Evolutionary conservation across 1,140 invertebrate genomes (phyloP).

Genomic region (Listronotus oregonensis): DNA sequence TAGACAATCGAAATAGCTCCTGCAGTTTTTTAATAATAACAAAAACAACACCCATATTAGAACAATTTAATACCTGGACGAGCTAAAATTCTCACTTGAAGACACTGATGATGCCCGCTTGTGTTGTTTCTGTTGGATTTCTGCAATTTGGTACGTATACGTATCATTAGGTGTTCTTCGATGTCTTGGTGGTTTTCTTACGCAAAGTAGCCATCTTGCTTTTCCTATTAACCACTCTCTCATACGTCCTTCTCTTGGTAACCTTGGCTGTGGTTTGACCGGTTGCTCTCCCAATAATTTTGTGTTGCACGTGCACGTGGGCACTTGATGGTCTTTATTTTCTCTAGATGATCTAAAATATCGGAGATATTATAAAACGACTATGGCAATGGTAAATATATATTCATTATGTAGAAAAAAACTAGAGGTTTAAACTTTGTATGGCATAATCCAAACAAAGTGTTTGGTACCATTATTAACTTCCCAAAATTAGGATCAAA

Average conservation of each 20-base stretch:
- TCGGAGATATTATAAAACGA: too few relatives aligned
- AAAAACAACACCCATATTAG: too few relatives aligned
- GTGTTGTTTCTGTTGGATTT: constrained; percentile 75
- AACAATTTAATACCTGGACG: constrained; percentile 64
- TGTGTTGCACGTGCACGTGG: constrained; percentile 73
- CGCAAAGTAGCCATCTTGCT: constrained; percentile 57
- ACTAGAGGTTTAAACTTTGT: too few relatives aligned
- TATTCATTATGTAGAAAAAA: too few relatives aligned
- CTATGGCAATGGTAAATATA: too few relatives aligned
- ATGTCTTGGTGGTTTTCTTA: constrained; percentile 46
- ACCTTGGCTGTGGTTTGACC: constrained; percentile 42
- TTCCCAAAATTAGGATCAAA: too few relatives aligned
- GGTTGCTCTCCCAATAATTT: constrained; percentile 59
- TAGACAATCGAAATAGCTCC: too few relatives aligned
- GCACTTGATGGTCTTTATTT: constrained; percentile 61
- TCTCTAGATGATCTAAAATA: constrained; percentile 67
- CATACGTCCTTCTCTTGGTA: constrained; percentile 51
- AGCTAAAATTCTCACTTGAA: constrained; percentile 88
- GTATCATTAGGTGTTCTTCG: constrained; percentile 64
- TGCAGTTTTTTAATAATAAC: too few relatives aligned
- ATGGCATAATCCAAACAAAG: too few relatives aligned
- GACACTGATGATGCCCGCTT: constrained; percentile 81
- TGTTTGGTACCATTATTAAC: too few relatives aligned
- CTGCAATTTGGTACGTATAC: constrained; percentile 80
- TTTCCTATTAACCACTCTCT: constrained; percentile 59